These are phyloP conservation scores for Amphilophus citrinellus DNA, from an alignment of 2,113 vertebrate species.

Conservation along the genomic window DNA sequence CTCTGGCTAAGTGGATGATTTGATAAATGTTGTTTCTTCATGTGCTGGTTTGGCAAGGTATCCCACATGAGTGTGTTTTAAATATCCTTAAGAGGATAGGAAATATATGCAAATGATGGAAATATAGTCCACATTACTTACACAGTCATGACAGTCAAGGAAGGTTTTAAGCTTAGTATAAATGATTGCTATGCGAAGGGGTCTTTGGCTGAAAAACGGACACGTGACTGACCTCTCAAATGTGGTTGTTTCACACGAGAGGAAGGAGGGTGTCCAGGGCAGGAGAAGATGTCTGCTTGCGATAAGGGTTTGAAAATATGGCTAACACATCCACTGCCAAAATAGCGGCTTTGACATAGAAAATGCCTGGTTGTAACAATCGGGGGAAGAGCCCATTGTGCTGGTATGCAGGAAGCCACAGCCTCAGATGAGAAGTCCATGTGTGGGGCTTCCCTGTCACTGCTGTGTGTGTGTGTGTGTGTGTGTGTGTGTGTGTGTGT, in stretches of 20 bases:
- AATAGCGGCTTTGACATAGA: slow-evolving; percentile 63
- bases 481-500: neutral
- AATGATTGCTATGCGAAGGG: slow-evolving; percentile 11
- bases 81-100: neutral
- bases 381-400: slow-evolving; percentile 81
- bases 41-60: slow-evolving; percentile 13
- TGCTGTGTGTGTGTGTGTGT: slow-evolving; percentile 11
- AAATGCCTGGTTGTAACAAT: slow-evolving; percentile 71
- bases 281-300: slow-evolving; percentile 75
- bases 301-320: slow-evolving; percentile 77
- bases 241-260: slow-evolving; percentile 55
- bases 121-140: slow-evolving; percentile 2
- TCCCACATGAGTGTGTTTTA: neutral
- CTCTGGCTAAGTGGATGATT: slow-evolving; percentile 50
- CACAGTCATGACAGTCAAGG: neutral
- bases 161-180: slow-evolving; percentile 6
- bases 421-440: slow-evolving; percentile 68
- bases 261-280: slow-evolving; percentile 66
- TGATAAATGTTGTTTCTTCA: slow-evolving; percentile 39
- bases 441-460: slow-evolving; percentile 57
- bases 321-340: slow-evolving; percentile 71
- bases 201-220: slow-evolving; percentile 39
- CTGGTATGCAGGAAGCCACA: slow-evolving; percentile 69
- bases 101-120: slow-evolving; percentile 10
- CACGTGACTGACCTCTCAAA: slow-evolving; percentile 57